A percentile compares a stretch with the other conserved stretches of the same genome.
Conservation (phyloP, 2,113 vertebrate genomes). For the Prolemur simus region DNA sequence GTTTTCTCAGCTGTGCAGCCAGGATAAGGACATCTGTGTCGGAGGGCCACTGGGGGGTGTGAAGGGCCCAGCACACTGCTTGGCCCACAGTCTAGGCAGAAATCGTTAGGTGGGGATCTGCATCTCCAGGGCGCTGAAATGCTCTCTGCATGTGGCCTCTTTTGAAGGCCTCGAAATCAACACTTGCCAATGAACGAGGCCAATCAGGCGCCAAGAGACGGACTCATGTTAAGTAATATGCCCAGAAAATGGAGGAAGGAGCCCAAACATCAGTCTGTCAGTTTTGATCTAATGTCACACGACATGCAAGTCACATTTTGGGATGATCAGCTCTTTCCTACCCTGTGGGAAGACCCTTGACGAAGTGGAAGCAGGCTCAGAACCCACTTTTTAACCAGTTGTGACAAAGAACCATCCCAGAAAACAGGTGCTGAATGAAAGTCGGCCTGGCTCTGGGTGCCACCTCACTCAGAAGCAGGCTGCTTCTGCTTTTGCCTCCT, state of each 20-base stretch:
- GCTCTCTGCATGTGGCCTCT: neutral
- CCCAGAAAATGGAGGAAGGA: neutral
- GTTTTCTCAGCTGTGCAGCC: neutral
- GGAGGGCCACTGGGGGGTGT: neutral
- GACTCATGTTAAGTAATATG: neutral
- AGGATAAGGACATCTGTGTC: neutral
- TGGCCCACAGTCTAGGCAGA: neutral
- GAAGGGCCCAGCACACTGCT: neutral
- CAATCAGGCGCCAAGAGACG: neutral
- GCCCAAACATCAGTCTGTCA: neutral
- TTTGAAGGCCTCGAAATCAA: neutral
- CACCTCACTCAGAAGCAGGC: neutral
- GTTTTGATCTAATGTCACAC: neutral
- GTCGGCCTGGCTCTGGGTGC: neutral
- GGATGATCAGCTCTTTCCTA: neutral
- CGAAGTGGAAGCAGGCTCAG: neutral
- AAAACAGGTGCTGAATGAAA: accelerated
- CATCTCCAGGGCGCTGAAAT: neutral
- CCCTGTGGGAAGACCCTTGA: neutral
- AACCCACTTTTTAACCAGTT: neutral
- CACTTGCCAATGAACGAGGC: neutral
- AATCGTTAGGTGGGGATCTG: too few relatives aligned
- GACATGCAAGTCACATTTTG: neutral
- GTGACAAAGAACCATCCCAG: neutral
- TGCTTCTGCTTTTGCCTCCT: neutral